Percentiles rank a stretch among this genome's conserved stretches.
phyloP scores from a whole-genome alignment of 2,113 vertebrate genomes.

The Australoheros scitulus region DNA sequence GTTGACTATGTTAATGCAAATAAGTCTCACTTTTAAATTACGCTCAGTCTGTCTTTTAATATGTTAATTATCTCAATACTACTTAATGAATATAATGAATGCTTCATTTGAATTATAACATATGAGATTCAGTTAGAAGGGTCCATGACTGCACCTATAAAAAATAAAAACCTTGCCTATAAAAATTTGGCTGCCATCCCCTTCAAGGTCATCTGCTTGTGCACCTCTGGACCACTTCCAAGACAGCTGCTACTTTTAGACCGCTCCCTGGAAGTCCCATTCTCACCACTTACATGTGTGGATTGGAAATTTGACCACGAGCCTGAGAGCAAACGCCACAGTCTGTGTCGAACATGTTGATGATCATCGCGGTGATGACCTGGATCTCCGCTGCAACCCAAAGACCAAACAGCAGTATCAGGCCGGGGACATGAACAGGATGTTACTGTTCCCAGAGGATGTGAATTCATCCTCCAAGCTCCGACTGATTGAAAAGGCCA shows the following conservation, averaged over 20 bases:
- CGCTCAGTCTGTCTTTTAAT: neutral
- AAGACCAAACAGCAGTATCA: neutral
- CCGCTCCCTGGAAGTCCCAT: neutral
- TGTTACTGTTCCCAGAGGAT: neutral
- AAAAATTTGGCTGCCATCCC: neutral
- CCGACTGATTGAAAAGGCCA: too few relatives aligned
- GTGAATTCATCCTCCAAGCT: neutral
- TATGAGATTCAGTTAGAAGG: neutral
- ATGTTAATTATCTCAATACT: neutral
- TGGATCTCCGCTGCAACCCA: neutral
- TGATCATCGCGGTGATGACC: neutral
- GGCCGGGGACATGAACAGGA: neutral
- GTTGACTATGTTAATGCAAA: neutral
- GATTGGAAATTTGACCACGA: neutral
- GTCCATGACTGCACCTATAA: neutral
- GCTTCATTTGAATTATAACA: neutral
- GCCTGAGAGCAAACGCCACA: neutral
- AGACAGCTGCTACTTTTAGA: neutral
- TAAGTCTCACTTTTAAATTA: slow-evolving; percentile 3
- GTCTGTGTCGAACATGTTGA: neutral
- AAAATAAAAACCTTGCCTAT: neutral
- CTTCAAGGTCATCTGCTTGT: neutral
- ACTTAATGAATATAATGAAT: slow-evolving; percentile 1
- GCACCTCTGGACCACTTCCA: neutral
- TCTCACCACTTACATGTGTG: neutral